Percentiles rank a stretch among this genome's conserved stretches.
These are phyloP conservation scores for Sakesphorus luctuosus DNA, from an alignment of 2,113 vertebrate genomes.

Conservation along the genomic window DNA sequence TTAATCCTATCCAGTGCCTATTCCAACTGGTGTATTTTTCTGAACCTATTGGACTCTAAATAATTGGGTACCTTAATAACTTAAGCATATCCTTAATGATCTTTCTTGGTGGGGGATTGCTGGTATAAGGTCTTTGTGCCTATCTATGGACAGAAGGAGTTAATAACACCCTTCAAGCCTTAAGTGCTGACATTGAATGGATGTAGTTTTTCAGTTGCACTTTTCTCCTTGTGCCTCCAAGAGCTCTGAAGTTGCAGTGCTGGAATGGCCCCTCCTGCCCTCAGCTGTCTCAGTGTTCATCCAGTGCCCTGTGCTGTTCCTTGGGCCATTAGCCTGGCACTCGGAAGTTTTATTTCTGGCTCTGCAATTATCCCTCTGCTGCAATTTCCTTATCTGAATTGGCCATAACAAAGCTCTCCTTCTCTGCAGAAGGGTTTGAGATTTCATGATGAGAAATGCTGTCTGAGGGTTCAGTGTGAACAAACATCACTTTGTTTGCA, in stretches of 20 bases:
- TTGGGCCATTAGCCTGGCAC: not conserved
- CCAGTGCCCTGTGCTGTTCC: not conserved
- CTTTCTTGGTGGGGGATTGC: not conserved
- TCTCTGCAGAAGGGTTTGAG: not conserved
- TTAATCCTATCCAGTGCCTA: not conserved
- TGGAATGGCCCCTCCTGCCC: not conserved
- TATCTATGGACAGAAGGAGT: not conserved
- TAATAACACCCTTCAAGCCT: not conserved
- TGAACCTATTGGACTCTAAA: not conserved
- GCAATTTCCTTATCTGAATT: slow-evolving; percentile 24
- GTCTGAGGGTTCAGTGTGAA: not conserved
- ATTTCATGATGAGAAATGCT: not conserved
- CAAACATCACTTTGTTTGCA: slow-evolving; percentile 45
- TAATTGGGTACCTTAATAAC: not conserved
- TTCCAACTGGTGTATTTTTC: not conserved
- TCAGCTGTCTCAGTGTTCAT: not conserved
- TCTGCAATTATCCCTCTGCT: slow-evolving; percentile 38
- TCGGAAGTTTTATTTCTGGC: slow-evolving; percentile 62
- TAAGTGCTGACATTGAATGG: not conserved
- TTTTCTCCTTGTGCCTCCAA: not conserved
- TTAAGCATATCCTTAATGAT: not conserved
- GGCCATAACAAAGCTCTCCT: slow-evolving; percentile 39
- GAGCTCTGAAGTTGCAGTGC: not conserved
- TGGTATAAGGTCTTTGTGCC: not conserved
- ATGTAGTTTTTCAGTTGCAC: not conserved